Conservation (phyloP, 2,888 invertebrate species). For the Acrobasis suavella region DNA sequence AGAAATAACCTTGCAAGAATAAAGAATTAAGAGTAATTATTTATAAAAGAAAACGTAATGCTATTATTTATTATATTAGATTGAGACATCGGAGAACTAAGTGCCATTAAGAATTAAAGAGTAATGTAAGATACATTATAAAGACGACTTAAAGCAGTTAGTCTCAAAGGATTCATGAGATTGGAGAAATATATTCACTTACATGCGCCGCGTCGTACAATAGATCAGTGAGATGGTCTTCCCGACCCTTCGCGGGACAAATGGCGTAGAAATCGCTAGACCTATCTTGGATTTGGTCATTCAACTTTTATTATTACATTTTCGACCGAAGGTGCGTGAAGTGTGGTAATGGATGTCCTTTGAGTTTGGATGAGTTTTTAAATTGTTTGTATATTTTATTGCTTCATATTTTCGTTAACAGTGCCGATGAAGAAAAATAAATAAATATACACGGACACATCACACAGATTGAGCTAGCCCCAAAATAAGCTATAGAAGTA, state of each 20-base stretch:
- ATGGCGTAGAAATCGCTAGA: constrained; percentile 56
- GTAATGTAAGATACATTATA: too few species aligned
- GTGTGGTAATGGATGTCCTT: constrained; percentile 41
- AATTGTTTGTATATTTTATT: not conserved
- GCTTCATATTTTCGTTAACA: too few species aligned
- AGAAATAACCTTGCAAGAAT: too few species aligned
- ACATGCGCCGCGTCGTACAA: constrained; percentile 48
- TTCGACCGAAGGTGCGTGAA: constrained; percentile 42
- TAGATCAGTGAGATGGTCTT: constrained; percentile 54
- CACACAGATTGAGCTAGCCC: too few species aligned
- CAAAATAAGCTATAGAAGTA: too few species aligned
- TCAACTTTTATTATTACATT: constrained; percentile 53
- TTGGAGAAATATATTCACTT: constrained; percentile 60
- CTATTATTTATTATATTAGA: too few species aligned
- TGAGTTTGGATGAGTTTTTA: constrained; percentile 14
- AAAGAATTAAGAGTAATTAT: too few species aligned
- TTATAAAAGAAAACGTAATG: too few species aligned
- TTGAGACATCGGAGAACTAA: too few species aligned
- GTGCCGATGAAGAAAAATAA: too few species aligned
- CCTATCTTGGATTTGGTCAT: constrained; percentile 53
- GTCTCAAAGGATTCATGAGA: constrained; percentile 22
- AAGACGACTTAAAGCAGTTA: not conserved
- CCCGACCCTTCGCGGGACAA: constrained; percentile 52
- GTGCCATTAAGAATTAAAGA: too few species aligned
- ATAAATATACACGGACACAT: too few species aligned